Conservation (phyloP, 2,113 vertebrate species). For the Zootoca vivipara region DNA sequence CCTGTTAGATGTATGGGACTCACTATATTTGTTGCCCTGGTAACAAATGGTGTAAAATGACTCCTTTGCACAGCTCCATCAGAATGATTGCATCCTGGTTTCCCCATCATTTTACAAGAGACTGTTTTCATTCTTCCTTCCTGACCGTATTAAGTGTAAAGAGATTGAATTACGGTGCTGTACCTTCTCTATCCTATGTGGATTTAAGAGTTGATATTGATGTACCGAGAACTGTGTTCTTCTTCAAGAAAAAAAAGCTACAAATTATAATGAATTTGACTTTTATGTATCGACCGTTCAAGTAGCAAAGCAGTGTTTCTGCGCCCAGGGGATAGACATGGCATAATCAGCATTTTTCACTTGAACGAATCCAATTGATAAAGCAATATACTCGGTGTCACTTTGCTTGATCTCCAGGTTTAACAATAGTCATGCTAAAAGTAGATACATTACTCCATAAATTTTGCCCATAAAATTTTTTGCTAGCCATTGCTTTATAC, state of each 20-base stretch:
- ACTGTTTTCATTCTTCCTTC: slow-evolving; percentile 87
- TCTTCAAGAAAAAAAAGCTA: slow-evolving; percentile 82
- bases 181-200: slow-evolving; percentile 83
- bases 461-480: slow-evolving; percentile 81
- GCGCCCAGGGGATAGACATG: slow-evolving; percentile 81
- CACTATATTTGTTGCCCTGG: slow-evolving; percentile 87
- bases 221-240: slow-evolving; percentile 81
- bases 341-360: slow-evolving; percentile 88
- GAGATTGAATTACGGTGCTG: slow-evolving; percentile 87
- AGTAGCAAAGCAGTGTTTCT: slow-evolving; percentile 84
- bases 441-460: slow-evolving; percentile 83
- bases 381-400: slow-evolving; percentile 86
- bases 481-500: slow-evolving; percentile 78
- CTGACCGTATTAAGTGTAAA: slow-evolving; percentile 86
- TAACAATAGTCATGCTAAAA: slow-evolving; percentile 87
- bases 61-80: slow-evolving; percentile 85
- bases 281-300: slow-evolving; percentile 84
- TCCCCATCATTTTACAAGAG: slow-evolving; percentile 88
- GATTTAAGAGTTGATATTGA: slow-evolving; percentile 89
- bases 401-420: slow-evolving; percentile 84
- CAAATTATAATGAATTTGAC: slow-evolving; percentile 91
- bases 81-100: slow-evolving; percentile 89
- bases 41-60: slow-evolving; percentile 87
- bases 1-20: slow-evolving; percentile 86
- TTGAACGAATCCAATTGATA: slow-evolving; percentile 86